Percentiles rank a stretch among this genome's conserved stretches.
These are phyloP conservation scores for Xiphydria camelus DNA, from an alignment of 2,888 invertebrate species.

Conservation along the genomic window DNA sequence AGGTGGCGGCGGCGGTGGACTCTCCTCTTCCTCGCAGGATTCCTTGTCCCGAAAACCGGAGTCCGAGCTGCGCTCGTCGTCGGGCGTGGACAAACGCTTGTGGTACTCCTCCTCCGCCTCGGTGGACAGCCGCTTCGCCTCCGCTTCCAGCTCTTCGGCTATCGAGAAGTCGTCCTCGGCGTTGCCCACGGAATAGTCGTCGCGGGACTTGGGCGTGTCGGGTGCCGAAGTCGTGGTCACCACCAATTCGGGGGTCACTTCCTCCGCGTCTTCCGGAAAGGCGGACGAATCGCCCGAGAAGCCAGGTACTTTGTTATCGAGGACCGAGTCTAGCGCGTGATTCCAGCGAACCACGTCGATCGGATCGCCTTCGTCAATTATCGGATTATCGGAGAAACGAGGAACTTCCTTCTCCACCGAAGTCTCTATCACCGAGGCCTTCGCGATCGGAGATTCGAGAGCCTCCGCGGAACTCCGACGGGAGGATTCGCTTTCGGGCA, in stretches of 20 bases:
- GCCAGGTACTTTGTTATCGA: slow-evolving; percentile 41
- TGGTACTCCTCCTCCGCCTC: slow-evolving; percentile 54
- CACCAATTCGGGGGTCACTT: slow-evolving; percentile 22
- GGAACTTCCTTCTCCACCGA: slow-evolving; percentile 7
- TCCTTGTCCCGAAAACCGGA: slow-evolving; percentile 60
- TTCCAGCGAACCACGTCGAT: slow-evolving; percentile 47
- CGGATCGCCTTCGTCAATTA: slow-evolving; percentile 14
- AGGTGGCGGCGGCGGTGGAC: slow-evolving; percentile 35
- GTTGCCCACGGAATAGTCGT: slow-evolving; percentile 38
- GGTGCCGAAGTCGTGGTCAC: slow-evolving; percentile 32
- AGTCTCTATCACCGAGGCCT: slow-evolving; percentile 12
- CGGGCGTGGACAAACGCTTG: slow-evolving; percentile 58
- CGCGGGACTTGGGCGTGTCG: slow-evolving; percentile 39
- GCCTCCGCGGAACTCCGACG: neutral
- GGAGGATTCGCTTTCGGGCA: slow-evolving; percentile 28
- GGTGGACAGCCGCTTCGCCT: slow-evolving; percentile 17
- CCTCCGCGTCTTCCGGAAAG: slow-evolving; percentile 6
- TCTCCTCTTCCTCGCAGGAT: slow-evolving; percentile 54
- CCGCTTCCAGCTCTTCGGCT: slow-evolving; percentile 34
- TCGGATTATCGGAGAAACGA: slow-evolving; percentile 31
- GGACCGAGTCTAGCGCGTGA: slow-evolving; percentile 41
- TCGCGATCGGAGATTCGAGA: neutral
- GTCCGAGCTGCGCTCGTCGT: slow-evolving; percentile 60
- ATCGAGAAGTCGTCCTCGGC: slow-evolving; percentile 40
- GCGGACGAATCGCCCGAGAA: slow-evolving; percentile 24